These are phyloP conservation scores for Microctonus brassicae DNA, from an alignment of 2,888 invertebrate genomes.

Conservation along the genomic window DNA sequence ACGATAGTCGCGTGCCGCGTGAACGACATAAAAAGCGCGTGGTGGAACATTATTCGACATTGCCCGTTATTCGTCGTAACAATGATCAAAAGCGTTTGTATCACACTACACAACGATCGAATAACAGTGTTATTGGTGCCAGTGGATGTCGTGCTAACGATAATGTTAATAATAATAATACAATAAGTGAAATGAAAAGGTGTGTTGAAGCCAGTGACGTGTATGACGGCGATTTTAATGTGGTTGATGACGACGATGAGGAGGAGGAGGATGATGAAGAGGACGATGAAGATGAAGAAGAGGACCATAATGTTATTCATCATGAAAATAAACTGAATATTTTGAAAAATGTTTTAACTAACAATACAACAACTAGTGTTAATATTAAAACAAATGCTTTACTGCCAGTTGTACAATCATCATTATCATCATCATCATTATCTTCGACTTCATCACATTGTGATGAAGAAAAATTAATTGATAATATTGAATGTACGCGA, in stretches of 20 bases:
- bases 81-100: constrained; percentile 11
- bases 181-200: constrained; percentile 9
- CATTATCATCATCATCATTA: not conserved
- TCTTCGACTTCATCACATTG: not conserved
- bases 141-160: constrained; percentile 18
- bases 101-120: constrained; percentile 35
- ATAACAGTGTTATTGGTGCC: constrained; percentile 31
- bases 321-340: not conserved
- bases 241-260: constrained; percentile 34
- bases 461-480: constrained; percentile 1
- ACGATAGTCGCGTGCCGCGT: constrained; percentile 55
- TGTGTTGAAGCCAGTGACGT: constrained; percentile 14
- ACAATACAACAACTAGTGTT: not conserved
- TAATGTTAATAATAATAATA: constrained; percentile 21
- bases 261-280: constrained; percentile 37
- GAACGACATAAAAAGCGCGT: constrained; percentile 58
- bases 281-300: constrained; percentile 18
- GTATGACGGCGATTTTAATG: constrained; percentile 33
- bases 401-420: not conserved
- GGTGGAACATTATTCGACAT: constrained; percentile 29
- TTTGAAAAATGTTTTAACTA: not conserved
- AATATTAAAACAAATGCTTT: not conserved
- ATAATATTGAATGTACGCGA: constrained; percentile 13
- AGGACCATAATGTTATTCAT: not conserved
- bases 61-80: constrained; percentile 31